Evolutionary conservation across 2,888 invertebrate genomes (phyloP).

Genomic region (Chloroclystis v-ata): DNA sequence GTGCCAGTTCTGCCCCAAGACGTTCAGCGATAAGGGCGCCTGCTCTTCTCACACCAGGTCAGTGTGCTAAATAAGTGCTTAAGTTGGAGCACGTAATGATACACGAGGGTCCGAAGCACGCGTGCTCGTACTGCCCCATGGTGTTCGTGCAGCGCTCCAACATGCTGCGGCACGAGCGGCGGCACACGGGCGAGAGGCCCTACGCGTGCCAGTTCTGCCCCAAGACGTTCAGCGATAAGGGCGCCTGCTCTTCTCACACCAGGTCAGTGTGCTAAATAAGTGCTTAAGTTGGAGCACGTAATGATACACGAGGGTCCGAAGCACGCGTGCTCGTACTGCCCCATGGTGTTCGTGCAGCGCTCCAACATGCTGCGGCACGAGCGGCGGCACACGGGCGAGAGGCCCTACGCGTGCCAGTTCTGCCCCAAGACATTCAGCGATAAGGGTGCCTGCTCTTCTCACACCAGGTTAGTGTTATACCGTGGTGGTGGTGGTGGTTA

Average conservation of each 20-base stretch:
- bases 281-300: conserved; percentile 59
- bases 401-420: conserved; percentile 75
- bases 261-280: conserved; percentile 39
- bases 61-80: neutral
- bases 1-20: conserved; percentile 72
- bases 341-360: conserved; percentile 78
- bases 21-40: conserved; percentile 78
- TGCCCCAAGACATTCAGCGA: conserved; percentile 77
- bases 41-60: conserved; percentile 73
- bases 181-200: conserved; percentile 78
- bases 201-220: conserved; percentile 75
- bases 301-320: conserved; percentile 78
- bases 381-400: conserved; percentile 76
- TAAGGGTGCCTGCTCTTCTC: conserved; percentile 77
- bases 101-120: conserved; percentile 78
- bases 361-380: conserved; percentile 78
- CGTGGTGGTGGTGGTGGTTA: conserved; percentile 75
- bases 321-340: conserved; percentile 79
- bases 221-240: conserved; percentile 77
- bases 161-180: conserved; percentile 76
- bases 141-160: conserved; percentile 79
- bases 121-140: conserved; percentile 79
- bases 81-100: conserved; percentile 72
- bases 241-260: conserved; percentile 74
- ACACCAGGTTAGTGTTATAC: conserved; percentile 54